Evolutionary conservation across 2,888 invertebrate species (phyloP).

Genomic region (Dolichopus griseipennis): DNA sequence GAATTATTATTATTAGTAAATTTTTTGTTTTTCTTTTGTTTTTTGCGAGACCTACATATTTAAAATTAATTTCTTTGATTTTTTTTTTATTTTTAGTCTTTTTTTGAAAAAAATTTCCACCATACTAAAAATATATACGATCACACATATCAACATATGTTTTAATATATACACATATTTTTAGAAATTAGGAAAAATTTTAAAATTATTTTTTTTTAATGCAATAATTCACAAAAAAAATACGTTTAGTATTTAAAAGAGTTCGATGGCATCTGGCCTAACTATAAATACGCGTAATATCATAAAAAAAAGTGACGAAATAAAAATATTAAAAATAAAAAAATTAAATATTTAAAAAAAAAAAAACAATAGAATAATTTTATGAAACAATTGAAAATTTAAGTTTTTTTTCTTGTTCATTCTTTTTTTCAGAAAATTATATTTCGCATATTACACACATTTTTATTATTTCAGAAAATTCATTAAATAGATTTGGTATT

Average conservation of each 20-base stretch:
- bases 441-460: not conserved
- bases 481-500: not conserved
- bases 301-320: not conserved
- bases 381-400: not conserved
- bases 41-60: not conserved
- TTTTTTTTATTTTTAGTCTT: too few relatives aligned
- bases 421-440: not conserved
- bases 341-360: not conserved
- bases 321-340: too few relatives aligned
- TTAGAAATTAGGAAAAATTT: conserved; percentile 1
- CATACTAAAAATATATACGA: too few relatives aligned
- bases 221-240: not conserved
- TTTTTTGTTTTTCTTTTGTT: not conserved
- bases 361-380: not conserved
- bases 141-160: too few relatives aligned
- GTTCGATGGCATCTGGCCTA: not conserved
- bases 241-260: not conserved
- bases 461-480: not conserved
- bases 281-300: too few relatives aligned
- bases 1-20: not conserved
- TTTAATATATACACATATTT: not conserved
- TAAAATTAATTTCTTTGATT: not conserved
- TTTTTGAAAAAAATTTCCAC: not conserved
- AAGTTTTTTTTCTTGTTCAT: not conserved
- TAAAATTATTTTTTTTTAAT: not conserved